A percentile compares a stretch with the other conserved stretches of the same genome.
Conservation (phyloP, 2,113 vertebrate genomes). For the Aramus guarauna region DNA sequence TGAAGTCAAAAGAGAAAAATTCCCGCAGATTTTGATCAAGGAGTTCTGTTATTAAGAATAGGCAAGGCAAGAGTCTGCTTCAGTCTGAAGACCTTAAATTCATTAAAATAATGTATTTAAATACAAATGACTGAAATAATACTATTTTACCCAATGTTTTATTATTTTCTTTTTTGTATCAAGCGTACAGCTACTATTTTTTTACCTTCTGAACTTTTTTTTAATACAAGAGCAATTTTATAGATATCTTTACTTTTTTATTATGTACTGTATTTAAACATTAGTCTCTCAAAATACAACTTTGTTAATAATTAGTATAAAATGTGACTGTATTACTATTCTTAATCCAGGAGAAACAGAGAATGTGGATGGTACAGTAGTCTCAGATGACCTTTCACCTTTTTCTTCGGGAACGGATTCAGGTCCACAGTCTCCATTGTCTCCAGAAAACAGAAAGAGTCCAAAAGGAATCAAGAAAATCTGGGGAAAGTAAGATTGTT, state of each 20-base stretch:
- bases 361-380: conserved; percentile 69
- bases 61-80: background rate
- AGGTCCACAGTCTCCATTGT: conserved; percentile 81
- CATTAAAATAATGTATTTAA: background rate
- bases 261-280: background rate
- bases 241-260: background rate
- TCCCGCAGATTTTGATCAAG: background rate
- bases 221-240: background rate
- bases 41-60: background rate
- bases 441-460: conserved; percentile 87
- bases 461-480: conserved; percentile 94
- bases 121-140: background rate
- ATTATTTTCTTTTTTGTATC: background rate
- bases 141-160: background rate
- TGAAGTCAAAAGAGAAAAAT: background rate
- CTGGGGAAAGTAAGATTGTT: conserved; percentile 91
- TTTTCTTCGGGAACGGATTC: conserved; percentile 78
- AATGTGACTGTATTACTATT: background rate
- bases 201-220: background rate
- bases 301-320: background rate
- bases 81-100: background rate
- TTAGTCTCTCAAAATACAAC: background rate
- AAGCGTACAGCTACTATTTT: background rate
- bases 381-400: conserved; percentile 77
- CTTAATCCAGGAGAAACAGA: conserved; percentile 81